Evolutionary conservation across 1,140 invertebrate genomes (phyloP), one percentile per base, ranked within the genome.

Genomic region (Penaeus chinensis): DNA sequence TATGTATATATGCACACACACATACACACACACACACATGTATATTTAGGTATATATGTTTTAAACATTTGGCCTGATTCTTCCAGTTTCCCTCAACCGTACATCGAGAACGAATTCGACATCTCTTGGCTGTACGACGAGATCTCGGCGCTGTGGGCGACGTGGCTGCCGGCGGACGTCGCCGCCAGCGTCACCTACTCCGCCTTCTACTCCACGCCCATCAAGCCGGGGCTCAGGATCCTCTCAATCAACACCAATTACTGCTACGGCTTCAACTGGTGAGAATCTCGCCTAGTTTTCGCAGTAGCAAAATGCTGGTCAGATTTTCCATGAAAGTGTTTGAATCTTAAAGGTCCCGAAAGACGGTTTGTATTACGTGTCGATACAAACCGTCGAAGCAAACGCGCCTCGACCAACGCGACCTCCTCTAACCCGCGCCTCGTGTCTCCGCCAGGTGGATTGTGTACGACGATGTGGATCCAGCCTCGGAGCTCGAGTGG

Each of bases 391-490:
- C 32, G 32, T 42, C 37, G 37, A 8, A 42, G 37, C 37, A 42
- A 42, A 42, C 37, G 37, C 37, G 37, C 7, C 37, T 42, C 37
- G 37, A 42, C 37, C 37, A 42, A 8, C 1, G 7, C 4, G 37
- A 42, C 37, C 37, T 13, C 54, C 54, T 54, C 54, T 11, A 54
- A 16, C 54, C 54, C 11, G 10, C 11, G 18, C n/a, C 19, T 63
- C 20, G 20, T 19, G 61, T 66, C 13, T 60, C 37, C 91, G 93
- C 37, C 91, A 96, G 95, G 95, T 99, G 98, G 98, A 93, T 99
- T 16, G 92, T 99, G 18, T 93, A 99, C 24, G 99, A 99, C 92
- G 97, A 97, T 86, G 99, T 97, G 0, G 98, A 99, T 93, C 98
- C 98, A 2, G 96, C 96, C 2, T 96, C 95, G 11, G 97, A 99